Conservation (phyloP, 2,113 vertebrate species). For the Cervus canadensis region DNA sequence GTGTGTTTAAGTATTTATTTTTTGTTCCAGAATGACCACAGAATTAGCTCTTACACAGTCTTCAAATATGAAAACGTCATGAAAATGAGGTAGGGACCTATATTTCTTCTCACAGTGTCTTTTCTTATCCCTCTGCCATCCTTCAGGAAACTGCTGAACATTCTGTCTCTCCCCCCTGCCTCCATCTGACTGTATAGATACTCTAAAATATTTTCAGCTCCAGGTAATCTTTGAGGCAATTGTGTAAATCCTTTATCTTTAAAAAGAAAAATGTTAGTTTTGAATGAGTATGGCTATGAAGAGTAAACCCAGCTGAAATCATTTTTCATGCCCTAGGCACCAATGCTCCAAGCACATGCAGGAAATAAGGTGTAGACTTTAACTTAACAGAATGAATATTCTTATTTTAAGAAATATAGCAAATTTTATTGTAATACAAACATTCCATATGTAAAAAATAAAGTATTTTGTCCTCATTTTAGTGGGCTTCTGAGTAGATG, state of each 20-base stretch:
- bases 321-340: background rate
- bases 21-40: background rate
- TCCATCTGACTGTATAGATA: conserved; percentile 14
- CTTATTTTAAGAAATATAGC: conserved; percentile 10
- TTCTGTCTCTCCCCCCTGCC: background rate
- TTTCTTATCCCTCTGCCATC: conserved; percentile 33
- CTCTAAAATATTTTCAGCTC: conserved; percentile 41
- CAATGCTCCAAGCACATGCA: background rate
- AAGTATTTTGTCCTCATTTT: background rate
- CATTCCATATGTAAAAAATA: background rate
- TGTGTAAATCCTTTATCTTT: background rate
- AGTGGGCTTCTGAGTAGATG: background rate
- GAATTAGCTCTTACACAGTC: background rate
- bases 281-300: conserved; percentile 50
- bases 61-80: background rate
- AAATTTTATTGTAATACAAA: background rate
- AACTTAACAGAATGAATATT: background rate
- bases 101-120: background rate
- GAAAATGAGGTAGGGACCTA: background rate
- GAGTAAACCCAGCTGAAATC: background rate
- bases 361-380: background rate
- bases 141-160: conserved; percentile 48
- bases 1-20: background rate
- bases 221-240: conserved; percentile 54
- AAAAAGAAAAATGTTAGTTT: conserved; percentile 16